These are phyloP conservation scores for Lampris megalopsis DNA, from an alignment of 2,113 vertebrate genomes.

Conservation along the genomic window DNA sequence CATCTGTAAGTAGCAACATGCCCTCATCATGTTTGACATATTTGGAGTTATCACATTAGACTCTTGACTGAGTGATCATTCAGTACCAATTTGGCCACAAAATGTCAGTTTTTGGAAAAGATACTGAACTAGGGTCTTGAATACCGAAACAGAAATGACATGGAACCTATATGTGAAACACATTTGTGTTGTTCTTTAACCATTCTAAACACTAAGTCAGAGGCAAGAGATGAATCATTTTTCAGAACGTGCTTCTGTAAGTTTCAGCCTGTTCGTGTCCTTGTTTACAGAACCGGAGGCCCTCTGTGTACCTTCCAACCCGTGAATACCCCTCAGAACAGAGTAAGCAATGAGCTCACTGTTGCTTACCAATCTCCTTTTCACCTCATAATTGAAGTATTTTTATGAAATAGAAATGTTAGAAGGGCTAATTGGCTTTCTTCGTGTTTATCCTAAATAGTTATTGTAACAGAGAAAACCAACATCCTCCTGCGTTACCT, in stretches of 20 bases:
- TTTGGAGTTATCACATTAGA: not conserved
- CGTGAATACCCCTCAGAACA: slow-evolving; percentile 97
- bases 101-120: not conserved
- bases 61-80: not conserved
- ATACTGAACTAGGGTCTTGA: no score
- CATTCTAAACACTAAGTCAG: no score
- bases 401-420: not conserved
- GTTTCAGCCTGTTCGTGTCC: slow-evolving; percentile 1
- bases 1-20: slow-evolving; percentile 87
- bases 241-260: not conserved
- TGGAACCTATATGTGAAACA: not conserved
- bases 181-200: no score
- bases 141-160: not conserved
- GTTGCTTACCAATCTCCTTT: not conserved
- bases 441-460: slow-evolving; percentile 73
- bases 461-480: slow-evolving; percentile 99
- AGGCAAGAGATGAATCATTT: no score
- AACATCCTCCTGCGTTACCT: slow-evolving; percentile 98
- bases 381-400: not conserved
- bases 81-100: not conserved
- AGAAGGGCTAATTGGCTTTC: not conserved
- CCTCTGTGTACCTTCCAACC: slow-evolving; percentile 96
- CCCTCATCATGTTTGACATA: not conserved
- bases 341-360: slow-evolving; percentile 83
- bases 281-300: slow-evolving; percentile 90